These are phyloP conservation scores for Altica lythri DNA, from an alignment of 2,888 invertebrate species.

Conservation along the genomic window DNA sequence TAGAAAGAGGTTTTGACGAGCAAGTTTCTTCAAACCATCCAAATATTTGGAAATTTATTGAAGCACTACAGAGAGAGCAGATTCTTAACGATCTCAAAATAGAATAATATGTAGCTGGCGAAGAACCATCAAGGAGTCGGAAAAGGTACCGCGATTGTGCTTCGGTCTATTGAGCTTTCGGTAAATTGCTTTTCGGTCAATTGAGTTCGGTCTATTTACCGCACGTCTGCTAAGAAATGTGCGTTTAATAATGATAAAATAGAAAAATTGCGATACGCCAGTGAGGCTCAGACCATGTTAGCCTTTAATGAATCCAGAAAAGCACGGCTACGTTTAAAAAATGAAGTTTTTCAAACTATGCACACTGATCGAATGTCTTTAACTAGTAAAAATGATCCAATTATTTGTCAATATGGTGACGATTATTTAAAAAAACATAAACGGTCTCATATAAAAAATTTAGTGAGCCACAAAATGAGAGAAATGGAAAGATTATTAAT, in stretches of 20 bases:
- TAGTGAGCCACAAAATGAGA: slow-evolving; percentile 39
- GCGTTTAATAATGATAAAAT: slow-evolving; percentile 20
- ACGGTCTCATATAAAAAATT: slow-evolving; percentile 39
- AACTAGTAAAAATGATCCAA: slow-evolving; percentile 34
- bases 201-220: no score
- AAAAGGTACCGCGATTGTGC: no score
- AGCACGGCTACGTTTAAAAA: slow-evolving; percentile 33
- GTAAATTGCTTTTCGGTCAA: no score
- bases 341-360: slow-evolving; percentile 40
- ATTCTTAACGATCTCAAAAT: no score
- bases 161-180: no score
- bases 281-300: slow-evolving; percentile 32
- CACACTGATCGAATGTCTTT: slow-evolving; percentile 37
- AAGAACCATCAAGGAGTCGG: no score
- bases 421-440: slow-evolving; percentile 40
- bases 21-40: no score
- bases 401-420: slow-evolving; percentile 41
- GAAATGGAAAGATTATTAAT: slow-evolving; percentile 39
- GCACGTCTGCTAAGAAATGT: slow-evolving; percentile 31
- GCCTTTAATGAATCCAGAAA: slow-evolving; percentile 31
- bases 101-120: no score
- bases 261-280: slow-evolving; percentile 21
- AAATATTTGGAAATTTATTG: no score
- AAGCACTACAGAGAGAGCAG: no score
- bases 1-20: no score